phyloP scores from a whole-genome alignment of 2,888 invertebrate genomes.

The Thalpophila matura region DNA sequence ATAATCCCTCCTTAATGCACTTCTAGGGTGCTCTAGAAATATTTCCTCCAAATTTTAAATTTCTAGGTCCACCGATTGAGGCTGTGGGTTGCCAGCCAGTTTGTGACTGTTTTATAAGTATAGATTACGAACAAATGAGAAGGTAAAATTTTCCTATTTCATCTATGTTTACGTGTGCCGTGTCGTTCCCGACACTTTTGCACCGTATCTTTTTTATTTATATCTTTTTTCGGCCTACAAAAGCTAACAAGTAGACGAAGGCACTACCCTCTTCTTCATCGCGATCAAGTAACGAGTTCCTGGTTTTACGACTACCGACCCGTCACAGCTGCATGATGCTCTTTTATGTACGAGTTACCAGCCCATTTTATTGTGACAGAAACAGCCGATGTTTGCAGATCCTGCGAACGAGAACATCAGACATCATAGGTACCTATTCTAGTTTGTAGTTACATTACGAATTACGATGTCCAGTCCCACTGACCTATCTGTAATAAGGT shows the following conservation, averaged over 20 bases:
- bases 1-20: no score
- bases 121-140: no score
- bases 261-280: constrained; percentile 14
- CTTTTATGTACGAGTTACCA: constrained; percentile 31
- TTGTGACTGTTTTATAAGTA: no score
- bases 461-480: no score
- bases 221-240: constrained; percentile 14
- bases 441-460: not conserved
- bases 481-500: no score
- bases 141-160: no score
- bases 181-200: constrained; percentile 4
- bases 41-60: no score
- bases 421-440: not conserved
- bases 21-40: no score
- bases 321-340: constrained; percentile 48
- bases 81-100: no score
- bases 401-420: not conserved
- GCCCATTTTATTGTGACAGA: constrained; percentile 21
- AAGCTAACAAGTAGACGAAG: constrained; percentile 19
- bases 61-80: no score
- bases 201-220: constrained; percentile 25
- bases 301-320: constrained; percentile 46
- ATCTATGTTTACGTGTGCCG: not conserved
- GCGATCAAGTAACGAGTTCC: constrained; percentile 49
- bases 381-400: constrained; percentile 19